Percentiles rank a stretch among this genome's conserved stretches.
phyloP scores from a whole-genome alignment of 2,113 vertebrate genomes.

The Eidolon helvum region DNA sequence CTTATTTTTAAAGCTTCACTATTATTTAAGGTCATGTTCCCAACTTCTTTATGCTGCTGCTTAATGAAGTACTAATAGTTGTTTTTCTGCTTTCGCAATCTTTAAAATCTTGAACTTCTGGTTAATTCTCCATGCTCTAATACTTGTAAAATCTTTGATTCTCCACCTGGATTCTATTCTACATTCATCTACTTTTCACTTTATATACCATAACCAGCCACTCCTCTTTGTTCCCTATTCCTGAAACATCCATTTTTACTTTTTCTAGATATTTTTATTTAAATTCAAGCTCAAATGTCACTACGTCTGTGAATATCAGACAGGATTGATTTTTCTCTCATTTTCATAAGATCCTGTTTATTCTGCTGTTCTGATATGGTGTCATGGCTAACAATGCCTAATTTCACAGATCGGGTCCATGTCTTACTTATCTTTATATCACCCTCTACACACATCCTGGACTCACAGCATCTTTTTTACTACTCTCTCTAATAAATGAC shows the following conservation, averaged over 20 bases:
- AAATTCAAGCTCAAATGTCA: not conserved
- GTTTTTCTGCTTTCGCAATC: not conserved
- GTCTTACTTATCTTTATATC: not conserved
- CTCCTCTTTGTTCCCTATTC: not conserved
- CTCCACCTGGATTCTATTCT: not conserved
- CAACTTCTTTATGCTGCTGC: constrained; percentile 9
- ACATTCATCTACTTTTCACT: not conserved
- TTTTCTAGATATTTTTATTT: not conserved
- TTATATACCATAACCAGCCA: not conserved
- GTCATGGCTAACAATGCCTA: not conserved
- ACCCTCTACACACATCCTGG: not conserved
- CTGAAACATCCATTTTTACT: not conserved
- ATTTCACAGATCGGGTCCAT: not conserved
- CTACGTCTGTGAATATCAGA: not conserved
- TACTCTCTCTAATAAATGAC: not conserved
- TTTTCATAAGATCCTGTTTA: not conserved
- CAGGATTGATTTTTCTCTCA: not conserved
- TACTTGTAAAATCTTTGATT: not conserved
- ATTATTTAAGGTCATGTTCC: not conserved
- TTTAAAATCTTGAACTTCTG: constrained; percentile 11
- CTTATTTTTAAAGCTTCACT: not conserved
- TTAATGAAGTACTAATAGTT: not conserved
- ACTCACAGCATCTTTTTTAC: not conserved
- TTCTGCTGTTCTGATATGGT: not conserved
- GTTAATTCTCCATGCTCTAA: not conserved